Evolutionary conservation across 1,140 invertebrate species (phyloP), one percentile per base, ranked within the genome.

Genomic region (Brachionus angularis): DNA sequence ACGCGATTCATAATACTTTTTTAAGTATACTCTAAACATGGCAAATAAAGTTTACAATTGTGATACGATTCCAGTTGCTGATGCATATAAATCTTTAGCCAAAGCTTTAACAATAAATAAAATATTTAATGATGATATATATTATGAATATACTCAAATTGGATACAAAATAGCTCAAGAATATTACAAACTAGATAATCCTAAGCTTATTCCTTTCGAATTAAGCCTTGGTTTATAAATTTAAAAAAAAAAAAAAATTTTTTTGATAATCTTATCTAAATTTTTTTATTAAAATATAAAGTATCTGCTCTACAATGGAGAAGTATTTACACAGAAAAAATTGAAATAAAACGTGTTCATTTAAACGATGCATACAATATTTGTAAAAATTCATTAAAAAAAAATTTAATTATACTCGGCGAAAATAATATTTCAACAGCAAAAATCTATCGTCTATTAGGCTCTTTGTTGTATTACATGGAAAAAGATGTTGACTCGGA

Each of bases 401-500:
- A 21, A 12, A 47, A 46, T 47, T 12, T 27, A 14, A 36, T 47
- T 33, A 12, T 50, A 2, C 47, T 23, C 36, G 62, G 62, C 1
- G 47, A 47, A 12, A 31, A 18, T 21, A 47, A 34, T 31, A 47
- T 67, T n/a, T 33, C 39, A 33, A 47, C 62, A 5, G 62, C 62
- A 47, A 67, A 46, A 23, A 34, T 29, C 36, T 67, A 67, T 67
- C 21, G 62, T 3, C 33, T 67, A 7, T 47, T 50, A 23, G 62
- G 42, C 14, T 67, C 62, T 16, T 34, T 67, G 21, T n/a, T 67
- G 2, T 67, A 67, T 23, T 67, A 67, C 25, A 67, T 67, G 62
- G 62, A 67, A 29, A 67, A 33, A 67, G 29, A 47, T 36, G 62
- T 25, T 25, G 62, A 67, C 33, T 67, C 62, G 16, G 62, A 67